A percentile compares a stretch with the other conserved stretches of the same genome.
Conservation (phyloP, 2,113 vertebrate genomes). For the Pimephales promelas region DNA sequence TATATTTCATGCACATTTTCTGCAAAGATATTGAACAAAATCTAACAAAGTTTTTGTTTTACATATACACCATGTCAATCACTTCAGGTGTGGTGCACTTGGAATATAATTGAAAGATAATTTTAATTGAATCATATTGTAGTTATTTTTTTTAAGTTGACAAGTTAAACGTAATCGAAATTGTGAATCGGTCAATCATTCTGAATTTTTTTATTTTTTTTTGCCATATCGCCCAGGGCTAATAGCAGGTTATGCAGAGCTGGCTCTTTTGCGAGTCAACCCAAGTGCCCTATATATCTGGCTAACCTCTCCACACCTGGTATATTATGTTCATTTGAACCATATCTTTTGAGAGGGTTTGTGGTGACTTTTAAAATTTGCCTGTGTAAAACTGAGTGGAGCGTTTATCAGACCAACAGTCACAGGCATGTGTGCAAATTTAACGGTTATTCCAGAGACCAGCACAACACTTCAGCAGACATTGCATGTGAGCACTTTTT, state of each 20-base stretch:
- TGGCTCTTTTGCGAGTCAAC: conserved; percentile 1
- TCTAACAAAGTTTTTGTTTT: too few relatives aligned
- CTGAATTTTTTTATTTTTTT: too few relatives aligned
- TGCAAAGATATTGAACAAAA: too few relatives aligned
- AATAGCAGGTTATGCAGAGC: neutral
- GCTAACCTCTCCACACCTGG: conserved; percentile 18
- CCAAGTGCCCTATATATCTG: conserved; percentile 1
- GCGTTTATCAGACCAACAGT: conserved; percentile 63
- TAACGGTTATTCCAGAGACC: conserved; percentile 39
- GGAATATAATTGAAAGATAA: too few relatives aligned
- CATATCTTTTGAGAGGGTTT: conserved; percentile 63
- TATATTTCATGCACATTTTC: too few relatives aligned
- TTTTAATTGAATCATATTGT: too few relatives aligned
- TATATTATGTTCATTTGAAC: conserved; percentile 53
- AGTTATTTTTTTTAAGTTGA: too few relatives aligned
- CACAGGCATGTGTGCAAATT: conserved; percentile 37
- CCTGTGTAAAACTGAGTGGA: conserved; percentile 14
- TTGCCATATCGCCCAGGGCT: too few relatives aligned
- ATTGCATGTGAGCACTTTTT: neutral
- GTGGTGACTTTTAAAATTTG: conserved; percentile 57
- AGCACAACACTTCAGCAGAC: neutral
- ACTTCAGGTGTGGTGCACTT: too few relatives aligned
- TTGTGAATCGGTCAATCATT: too few relatives aligned
- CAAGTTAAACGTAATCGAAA: too few relatives aligned
- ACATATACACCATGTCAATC: too few relatives aligned